Conservation (phyloP, 2,888 invertebrate genomes). For the Teleiodes luculella region DNA sequence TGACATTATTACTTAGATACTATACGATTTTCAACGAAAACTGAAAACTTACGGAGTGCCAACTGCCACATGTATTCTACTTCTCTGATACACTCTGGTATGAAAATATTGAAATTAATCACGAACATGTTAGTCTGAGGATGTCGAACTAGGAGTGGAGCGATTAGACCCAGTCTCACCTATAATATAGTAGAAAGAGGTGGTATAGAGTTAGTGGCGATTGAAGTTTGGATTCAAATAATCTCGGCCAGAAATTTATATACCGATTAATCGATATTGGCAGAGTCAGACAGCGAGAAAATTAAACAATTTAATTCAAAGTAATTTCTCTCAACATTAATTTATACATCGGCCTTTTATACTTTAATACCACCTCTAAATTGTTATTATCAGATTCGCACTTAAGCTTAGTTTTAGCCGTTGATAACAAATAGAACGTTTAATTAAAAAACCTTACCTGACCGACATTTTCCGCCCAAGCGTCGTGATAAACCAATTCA, state of each 20-base stretch:
- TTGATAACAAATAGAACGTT: background rate
- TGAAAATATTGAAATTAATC: constrained; percentile 86
- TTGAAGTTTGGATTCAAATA: too few relatives aligned
- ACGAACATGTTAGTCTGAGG: constrained; percentile 81
- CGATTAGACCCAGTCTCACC: constrained; percentile 82
- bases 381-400: too few relatives aligned
- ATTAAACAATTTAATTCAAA: too few relatives aligned
- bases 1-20: too few relatives aligned
- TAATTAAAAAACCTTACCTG: constrained; percentile 67
- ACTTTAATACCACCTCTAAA: too few relatives aligned
- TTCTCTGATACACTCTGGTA: constrained; percentile 86
- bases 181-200: constrained; percentile 30
- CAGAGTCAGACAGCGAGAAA: too few relatives aligned
- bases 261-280: too few relatives aligned
- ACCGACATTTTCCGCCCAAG: constrained; percentile 87
- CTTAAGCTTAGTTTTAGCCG: too few relatives aligned
- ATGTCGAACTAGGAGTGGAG: constrained; percentile 84
- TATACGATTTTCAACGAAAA: background rate
- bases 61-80: constrained; percentile 90
- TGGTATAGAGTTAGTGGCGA: too few relatives aligned
- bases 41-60: constrained; percentile 75
- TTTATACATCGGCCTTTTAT: too few relatives aligned
- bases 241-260: too few relatives aligned
- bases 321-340: too few relatives aligned
- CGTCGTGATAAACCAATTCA: constrained; percentile 89